Conservation (phyloP, 1,140 invertebrate genomes). For the Lamellibrachia luymesi region DNA sequence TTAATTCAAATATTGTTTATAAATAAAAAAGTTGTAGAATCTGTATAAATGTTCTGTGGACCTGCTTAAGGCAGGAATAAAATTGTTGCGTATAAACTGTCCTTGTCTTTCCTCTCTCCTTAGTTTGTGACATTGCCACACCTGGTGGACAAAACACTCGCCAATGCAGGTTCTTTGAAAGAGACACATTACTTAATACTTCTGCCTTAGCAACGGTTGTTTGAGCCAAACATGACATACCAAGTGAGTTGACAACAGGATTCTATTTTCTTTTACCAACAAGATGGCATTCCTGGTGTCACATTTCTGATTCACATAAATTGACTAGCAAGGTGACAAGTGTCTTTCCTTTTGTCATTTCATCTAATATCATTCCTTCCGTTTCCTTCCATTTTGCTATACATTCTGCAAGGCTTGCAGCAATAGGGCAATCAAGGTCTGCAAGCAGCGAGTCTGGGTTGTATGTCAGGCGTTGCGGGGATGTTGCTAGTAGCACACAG, state of each 20-base stretch:
- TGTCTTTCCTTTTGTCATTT: not conserved
- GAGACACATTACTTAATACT: not conserved
- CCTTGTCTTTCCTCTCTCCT: not conserved
- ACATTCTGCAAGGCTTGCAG: no score
- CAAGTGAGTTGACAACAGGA: not conserved
- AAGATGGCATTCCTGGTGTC: not conserved
- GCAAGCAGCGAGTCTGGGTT: no score
- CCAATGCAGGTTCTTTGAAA: not conserved
- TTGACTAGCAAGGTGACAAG: not conserved
- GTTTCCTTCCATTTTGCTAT: no score
- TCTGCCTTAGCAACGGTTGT: not conserved
- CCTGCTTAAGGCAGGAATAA: no score
- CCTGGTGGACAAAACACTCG: not conserved
- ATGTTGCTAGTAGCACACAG: no score
- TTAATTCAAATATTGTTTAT: no score
- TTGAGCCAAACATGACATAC: not conserved
- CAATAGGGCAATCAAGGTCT: no score
- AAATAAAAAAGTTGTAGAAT: no score
- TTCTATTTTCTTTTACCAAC: not conserved
- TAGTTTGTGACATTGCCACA: not conserved
- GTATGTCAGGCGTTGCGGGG: no score
- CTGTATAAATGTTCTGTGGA: no score
- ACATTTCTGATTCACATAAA: not conserved
- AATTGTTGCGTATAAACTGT: not conserved
- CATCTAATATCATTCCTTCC: no score